phyloP scores from a whole-genome alignment of 2,888 invertebrate species.

The Allygus modestus region DNA sequence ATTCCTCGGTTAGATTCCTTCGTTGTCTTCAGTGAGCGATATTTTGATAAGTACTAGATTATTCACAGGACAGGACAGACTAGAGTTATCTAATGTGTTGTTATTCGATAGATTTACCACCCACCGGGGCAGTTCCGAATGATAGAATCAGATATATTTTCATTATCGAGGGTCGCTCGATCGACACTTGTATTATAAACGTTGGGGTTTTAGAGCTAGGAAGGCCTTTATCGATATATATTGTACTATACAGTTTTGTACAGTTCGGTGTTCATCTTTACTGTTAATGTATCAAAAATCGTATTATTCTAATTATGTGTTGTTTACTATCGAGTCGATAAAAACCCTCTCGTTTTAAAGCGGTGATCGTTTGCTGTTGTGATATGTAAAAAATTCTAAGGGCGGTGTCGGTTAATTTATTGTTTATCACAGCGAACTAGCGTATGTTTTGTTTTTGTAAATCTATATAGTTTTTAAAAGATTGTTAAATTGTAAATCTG shows the following conservation, averaged over 20 bases:
- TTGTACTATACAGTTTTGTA: constrained; percentile 50
- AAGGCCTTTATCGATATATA: constrained; percentile 49
- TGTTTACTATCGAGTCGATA: constrained; percentile 8
- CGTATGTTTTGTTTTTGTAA: constrained; percentile 18
- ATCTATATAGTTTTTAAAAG: constrained; percentile 29
- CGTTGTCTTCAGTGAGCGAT: not conserved
- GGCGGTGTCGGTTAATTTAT: constrained; percentile 19
- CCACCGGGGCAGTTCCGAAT: not conserved
- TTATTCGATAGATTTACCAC: constrained; percentile 11
- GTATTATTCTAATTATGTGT: constrained; percentile 42
- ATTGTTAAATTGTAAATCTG: constrained; percentile 33
- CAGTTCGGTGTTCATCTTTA: constrained; percentile 50
- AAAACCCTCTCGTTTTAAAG: not conserved
- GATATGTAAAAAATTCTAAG: constrained; percentile 45
- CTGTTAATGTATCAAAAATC: constrained; percentile 54
- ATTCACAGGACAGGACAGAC: not conserved
- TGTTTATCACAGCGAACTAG: constrained; percentile 21
- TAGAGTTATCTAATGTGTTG: constrained; percentile 27
- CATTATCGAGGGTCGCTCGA: constrained; percentile 15
- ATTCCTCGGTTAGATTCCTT: constrained; percentile 27
- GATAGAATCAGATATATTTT: constrained; percentile 39
- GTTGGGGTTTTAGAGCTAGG: constrained; percentile 45
- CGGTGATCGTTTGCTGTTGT: constrained; percentile 22
- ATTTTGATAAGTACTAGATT: constrained; percentile 27
- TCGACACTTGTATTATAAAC: constrained; percentile 27